A percentile compares a stretch with the other conserved stretches of the same genome.
Conservation (phyloP, 2,797 vertebrate genomes). For the Sebastes umbrosus region DNA sequence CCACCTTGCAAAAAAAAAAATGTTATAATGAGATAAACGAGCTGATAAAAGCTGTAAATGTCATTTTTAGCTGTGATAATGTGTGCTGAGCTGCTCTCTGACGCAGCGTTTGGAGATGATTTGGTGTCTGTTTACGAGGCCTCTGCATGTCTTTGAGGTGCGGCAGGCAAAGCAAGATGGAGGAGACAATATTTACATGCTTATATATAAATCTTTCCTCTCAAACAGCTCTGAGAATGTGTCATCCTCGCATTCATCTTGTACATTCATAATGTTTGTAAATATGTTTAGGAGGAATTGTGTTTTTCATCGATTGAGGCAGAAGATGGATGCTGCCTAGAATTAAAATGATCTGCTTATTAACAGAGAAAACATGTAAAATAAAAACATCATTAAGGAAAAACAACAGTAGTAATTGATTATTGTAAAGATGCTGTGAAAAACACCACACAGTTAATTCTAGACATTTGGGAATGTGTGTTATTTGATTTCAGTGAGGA, state of each 20-base stretch:
- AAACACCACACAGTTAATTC: not conserved
- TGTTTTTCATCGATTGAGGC: not conserved
- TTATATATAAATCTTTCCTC: not conserved
- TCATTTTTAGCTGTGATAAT: not conserved
- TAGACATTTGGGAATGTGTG: not conserved
- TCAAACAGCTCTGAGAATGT: no score
- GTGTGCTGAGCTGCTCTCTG: constrained; percentile 60
- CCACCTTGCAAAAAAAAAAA: not conserved
- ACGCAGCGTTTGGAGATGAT: constrained; percentile 55
- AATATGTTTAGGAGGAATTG: not conserved
- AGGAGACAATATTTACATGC: constrained; percentile 66
- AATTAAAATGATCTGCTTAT: not conserved
- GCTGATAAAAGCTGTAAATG: not conserved
- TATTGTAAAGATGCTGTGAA: not conserved
- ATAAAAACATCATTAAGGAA: no score
- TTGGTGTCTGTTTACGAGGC: constrained; percentile 71
- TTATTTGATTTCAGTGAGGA: not conserved
- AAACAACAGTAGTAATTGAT: fast-evolving
- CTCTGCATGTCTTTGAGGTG: constrained; percentile 67
- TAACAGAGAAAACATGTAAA: no score
- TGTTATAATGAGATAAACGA: not conserved
- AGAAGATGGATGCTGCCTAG: not conserved
- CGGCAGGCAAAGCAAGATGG: constrained; percentile 77
- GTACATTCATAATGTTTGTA: not conserved
- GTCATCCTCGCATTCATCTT: not conserved